These are phyloP conservation scores for Typhlichthys subterraneus DNA, from an alignment of 2,797 vertebrate species.

Conservation along the genomic window DNA sequence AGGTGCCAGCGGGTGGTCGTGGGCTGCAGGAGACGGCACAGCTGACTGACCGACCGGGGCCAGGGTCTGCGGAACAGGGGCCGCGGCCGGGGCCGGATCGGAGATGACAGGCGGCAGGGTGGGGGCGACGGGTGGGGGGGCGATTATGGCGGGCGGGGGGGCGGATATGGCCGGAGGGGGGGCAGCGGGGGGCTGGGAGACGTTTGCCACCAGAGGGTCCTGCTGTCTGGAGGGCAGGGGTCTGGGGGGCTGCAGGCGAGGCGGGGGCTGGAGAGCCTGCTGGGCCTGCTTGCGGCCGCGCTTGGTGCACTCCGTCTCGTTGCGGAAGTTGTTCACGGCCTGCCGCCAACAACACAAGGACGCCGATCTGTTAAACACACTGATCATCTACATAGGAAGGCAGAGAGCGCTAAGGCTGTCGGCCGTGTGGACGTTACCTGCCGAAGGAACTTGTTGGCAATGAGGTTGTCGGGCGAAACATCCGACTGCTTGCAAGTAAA, in stretches of 20 bases:
- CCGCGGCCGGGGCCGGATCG: constrained; percentile 65
- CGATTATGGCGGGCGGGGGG: constrained; percentile 22
- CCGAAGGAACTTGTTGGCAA: constrained; percentile 98
- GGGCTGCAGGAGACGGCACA: constrained; percentile 48
- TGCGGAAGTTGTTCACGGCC: constrained; percentile 99
- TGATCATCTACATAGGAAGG: too few relatives aligned
- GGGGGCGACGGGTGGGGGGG: not conserved
- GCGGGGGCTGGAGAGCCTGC: constrained; percentile 71
- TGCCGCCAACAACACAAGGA: constrained; percentile 38
- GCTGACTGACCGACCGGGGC: constrained; percentile 2
- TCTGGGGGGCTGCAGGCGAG: constrained; percentile 79
- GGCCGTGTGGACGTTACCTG: constrained; percentile 79
- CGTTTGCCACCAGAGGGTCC: constrained; percentile 83
- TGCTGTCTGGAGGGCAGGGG: constrained; percentile 87
- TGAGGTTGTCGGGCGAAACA: constrained; percentile 94
- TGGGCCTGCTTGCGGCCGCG: constrained; percentile 73
- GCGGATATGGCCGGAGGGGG: not conserved
- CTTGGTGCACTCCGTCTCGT: constrained; percentile 96
- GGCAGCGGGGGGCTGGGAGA: constrained; percentile 27
- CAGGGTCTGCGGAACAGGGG: not conserved
- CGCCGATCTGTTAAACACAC: not conserved
- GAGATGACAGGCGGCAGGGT: constrained; percentile 6
- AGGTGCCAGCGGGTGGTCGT: not conserved
- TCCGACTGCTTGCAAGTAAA: constrained; percentile 94
- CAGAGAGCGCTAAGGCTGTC: not conserved